These are phyloP conservation scores for Rhagoletis pomonella DNA, from an alignment of 1,140 invertebrate genomes.

Conservation along the genomic window DNA sequence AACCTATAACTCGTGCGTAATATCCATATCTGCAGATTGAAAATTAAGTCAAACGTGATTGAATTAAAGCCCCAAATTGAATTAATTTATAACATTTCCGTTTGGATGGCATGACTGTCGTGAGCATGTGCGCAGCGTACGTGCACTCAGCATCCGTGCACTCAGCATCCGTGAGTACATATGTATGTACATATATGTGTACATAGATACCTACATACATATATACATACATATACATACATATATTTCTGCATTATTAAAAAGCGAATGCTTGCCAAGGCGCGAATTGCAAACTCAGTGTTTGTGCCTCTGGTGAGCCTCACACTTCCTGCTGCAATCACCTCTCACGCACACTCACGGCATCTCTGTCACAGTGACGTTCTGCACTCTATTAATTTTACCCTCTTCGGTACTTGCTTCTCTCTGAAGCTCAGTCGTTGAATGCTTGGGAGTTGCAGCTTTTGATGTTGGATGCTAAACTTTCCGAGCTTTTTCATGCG, in stretches of 20 bases:
- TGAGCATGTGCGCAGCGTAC: not conserved
- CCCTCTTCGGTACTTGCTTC: no score
- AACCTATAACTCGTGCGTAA: not conserved
- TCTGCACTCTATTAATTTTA: no score
- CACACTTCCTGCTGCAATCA: not conserved
- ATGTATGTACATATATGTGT: not conserved
- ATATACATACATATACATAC: no score
- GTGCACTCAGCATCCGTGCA: not conserved
- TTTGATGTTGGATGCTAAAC: no score
- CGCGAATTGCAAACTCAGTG: not conserved
- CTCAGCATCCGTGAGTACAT: not conserved
- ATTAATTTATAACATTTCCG: constrained; percentile 36
- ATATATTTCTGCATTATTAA: not conserved
- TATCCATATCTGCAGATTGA: not conserved
- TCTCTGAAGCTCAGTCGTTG: no score
- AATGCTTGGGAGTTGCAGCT: no score
- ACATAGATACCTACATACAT: no score
- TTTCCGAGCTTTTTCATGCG: no score
- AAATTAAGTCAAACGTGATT: not conserved
- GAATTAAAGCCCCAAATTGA: not conserved
- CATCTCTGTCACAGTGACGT: not conserved
- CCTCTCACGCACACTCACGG: not conserved
- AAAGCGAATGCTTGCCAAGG: not conserved
- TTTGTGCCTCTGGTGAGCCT: not conserved
- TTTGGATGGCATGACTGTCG: not conserved